Evolutionary conservation across 2,888 invertebrate species (phyloP), one percentile per base, ranked within the genome.

Genomic region (Falcaria lacertinaria): DNA sequence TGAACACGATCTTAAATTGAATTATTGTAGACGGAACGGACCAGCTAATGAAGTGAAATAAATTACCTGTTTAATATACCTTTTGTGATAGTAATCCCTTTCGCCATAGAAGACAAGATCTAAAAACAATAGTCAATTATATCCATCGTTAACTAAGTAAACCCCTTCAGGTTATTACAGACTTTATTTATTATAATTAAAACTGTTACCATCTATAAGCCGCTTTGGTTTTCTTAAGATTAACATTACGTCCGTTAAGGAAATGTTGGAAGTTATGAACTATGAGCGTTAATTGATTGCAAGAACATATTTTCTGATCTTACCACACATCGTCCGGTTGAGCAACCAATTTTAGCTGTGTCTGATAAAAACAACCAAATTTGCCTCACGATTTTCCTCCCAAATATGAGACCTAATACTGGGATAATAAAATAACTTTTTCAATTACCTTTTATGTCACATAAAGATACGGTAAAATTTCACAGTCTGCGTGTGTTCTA

Each of bases 121-220:
- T 14, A 14, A 36, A 22, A 22, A 37, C 37, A 37, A 37, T 37
- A 22, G 37, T 22, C 14, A 14, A 37, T 39, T 42, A 52, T 43
- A 44, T 41, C 42, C 44, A 48, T 38, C 25, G 33, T 33, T 47
- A 44, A 53, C 22, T 37, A 22, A 37, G 15, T 37, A 37, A 22
- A 22, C 25, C 37, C 22, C 15, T 22, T 57, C 52, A 46, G 45
- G 48, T 41, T 39, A 15, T 46, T 54, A n/a, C n/a, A 50, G 52
- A 55, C 8, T 59, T 60, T 59, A 60, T 60, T 59, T 60, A 62
- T 60, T 59, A 50, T 52, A 60, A 60, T 58, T 54, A 57, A 57
- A 57, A 48, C 56, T 52, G 56, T 54, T 55, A 50, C 41, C 43
- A 42, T 47, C 44, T 50, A 54, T 52, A 55, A 57, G 53, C 54